Evolutionary conservation across 2,113 vertebrate genomes (phyloP).

Genomic region (Orientallactaga bullata): DNA sequence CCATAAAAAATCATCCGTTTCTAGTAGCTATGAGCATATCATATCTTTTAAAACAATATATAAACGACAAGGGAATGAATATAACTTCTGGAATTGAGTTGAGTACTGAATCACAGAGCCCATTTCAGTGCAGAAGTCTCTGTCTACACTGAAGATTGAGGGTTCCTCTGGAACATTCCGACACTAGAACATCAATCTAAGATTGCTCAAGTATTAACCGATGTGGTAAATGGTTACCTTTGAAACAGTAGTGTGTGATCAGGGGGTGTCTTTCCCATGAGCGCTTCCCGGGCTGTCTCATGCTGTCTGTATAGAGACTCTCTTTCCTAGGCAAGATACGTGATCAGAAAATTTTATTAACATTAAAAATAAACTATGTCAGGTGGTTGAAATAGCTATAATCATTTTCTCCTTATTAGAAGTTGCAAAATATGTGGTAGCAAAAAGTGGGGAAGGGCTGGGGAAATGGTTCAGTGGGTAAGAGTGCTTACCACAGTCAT

Average conservation of each 20-base stretch:
- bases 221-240: slow-evolving; percentile 86
- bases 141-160: background rate
- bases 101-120: background rate
- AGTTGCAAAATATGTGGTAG: background rate
- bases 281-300: slow-evolving; percentile 86
- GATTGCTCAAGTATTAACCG: background rate
- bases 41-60: background rate
- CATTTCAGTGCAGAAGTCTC: background rate
- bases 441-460: background rate
- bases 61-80: slow-evolving; percentile 12
- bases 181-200: background rate
- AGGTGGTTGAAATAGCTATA: background rate
- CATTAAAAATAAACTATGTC: slow-evolving; percentile 28
- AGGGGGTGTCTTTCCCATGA: slow-evolving; percentile 87
- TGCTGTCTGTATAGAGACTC: slow-evolving; percentile 88
- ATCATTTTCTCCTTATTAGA: slow-evolving; percentile 10
- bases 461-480: too few species aligned
- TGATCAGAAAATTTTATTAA: background rate
- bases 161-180: background rate
- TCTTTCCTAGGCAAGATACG: slow-evolving; percentile 88
- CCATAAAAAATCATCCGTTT: slow-evolving; percentile 8
- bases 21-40: background rate
- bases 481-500: too few species aligned
- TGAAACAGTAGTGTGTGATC: slow-evolving; percentile 88
- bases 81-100: background rate